A percentile compares a stretch with the other conserved stretches of the same genome.
These are phyloP conservation scores for Baryphthengus martii DNA, from an alignment of 2,113 vertebrate species.

Conservation along the genomic window DNA sequence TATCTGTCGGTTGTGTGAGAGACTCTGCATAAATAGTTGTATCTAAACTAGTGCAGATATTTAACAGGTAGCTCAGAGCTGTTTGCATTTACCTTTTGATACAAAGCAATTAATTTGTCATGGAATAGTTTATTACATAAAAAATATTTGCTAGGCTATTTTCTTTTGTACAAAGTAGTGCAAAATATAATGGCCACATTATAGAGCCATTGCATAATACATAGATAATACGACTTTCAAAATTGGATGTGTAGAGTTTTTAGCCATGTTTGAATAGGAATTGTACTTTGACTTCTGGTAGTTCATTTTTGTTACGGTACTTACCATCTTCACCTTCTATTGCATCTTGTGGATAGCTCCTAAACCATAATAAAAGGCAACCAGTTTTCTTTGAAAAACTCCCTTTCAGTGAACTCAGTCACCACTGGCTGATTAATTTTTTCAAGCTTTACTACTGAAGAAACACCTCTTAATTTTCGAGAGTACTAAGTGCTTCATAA, in stretches of 20 bases:
- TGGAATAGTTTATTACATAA: not conserved
- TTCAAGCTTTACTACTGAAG: not conserved
- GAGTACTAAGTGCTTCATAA: not conserved
- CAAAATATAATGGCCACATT: not conserved
- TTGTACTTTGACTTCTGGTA: not conserved
- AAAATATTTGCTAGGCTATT: not conserved
- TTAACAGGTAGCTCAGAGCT: not conserved
- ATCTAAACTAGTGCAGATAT: not conserved
- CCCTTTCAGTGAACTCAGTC: not conserved
- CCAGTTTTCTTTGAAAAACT: not conserved
- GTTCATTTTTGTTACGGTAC: not conserved
- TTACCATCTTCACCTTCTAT: not conserved
- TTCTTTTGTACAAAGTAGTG: not conserved
- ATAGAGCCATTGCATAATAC: not conserved
- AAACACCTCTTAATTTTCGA: not conserved
- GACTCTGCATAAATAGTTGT: not conserved
- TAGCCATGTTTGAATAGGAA: not conserved
- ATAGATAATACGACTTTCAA: not conserved
- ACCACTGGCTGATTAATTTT: not conserved
- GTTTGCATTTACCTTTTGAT: not conserved
- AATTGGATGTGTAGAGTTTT: not conserved
- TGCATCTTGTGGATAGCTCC: not conserved
- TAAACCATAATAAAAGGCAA: not conserved
- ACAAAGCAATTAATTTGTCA: not conserved
- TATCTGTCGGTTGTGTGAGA: not conserved